Evolutionary conservation across 1,140 invertebrate species (phyloP), one percentile per base, ranked within the genome.

Genomic region (Drosophila sp.): DNA sequence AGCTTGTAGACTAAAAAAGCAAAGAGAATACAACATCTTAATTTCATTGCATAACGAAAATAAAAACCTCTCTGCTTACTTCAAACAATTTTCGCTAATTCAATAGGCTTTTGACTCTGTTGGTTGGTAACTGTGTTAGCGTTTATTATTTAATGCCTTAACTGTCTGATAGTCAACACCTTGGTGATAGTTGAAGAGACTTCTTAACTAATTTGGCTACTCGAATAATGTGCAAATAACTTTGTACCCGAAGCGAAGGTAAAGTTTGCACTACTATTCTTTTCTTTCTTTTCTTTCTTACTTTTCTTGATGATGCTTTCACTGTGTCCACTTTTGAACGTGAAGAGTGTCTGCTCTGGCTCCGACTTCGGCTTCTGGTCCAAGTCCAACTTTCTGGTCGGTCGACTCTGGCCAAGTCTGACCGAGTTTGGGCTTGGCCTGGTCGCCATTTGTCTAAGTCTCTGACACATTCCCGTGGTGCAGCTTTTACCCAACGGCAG

Each of bases 141-240:
- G 79, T 82, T 82, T 71, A 82, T 82, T 82, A 78, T 73, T 82
- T 83, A 82, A 82, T 75, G 71, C 72, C 66, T 61, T 82, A 82
- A 82, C 79, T 82, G 78, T 75, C 65, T 62, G 61, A 41, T 51
- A 74, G 70, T 78, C 71, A 75, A 82, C 79, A 74, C 80, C 75
- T 82, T 27, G 40, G 58, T 13, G 34, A 82, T 78, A 78, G 65
- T 82, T 78, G 74, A 32, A 38, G 69, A 78, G 69, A 65, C 57
- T 75, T 62, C 74, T 80, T 80, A 77, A 81, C 78, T 77, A 81
- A 81, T 81, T 81, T 80, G 73, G 76, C 46, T 69, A 53, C 58
- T 69, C 69, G 73, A 80, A 80, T 80, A 82, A 78, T 69, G 45
- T 53, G 64, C 69, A 67, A 80, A 80, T 80, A 82, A 82, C 65